Base-by-base conservation (phyloP, 2,888 invertebrate genomes). In the Nycteola revayana region DNA sequence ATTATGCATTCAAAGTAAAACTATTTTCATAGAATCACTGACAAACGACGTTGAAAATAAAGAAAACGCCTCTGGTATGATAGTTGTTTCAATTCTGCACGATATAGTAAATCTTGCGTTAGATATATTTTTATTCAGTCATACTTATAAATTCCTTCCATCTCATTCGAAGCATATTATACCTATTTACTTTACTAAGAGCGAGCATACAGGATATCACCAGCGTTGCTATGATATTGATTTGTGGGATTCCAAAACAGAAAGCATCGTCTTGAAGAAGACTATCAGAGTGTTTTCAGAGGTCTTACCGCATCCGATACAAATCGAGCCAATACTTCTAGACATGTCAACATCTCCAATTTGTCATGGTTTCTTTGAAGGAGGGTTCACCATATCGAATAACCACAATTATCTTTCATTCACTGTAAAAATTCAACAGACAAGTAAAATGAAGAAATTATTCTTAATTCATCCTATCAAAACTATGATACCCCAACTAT, bases 221-320 rank as follows among this genome's bases (percentile, higher is more conserved):
- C 81, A 86, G 29, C 52, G 58, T 33, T 71, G 59, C 35, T 87
- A 77, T 42, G 69, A 78, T 38, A 50, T 85, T 11, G 53, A 71
- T 28, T 70, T 83, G 38, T 57, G 43, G 29, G 66, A 79, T 28
- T 41, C 57, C 7, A 29, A 57, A 17, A 69, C 70, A 5, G 52
- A 70, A 9, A 41, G 56, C 9, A 29, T 66, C 1, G 25, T 71
- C 7, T 41, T 63, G 6, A 70, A 50, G 2, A 80, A 73, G 65
- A 66, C 57, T 4, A 32, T 71, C 0, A 73, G 61, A 53, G 51
- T 87, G 7, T 79, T 69, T 33, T 75, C 75, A 8, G 80, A 85
- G 56, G 60, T 78, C 32, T 49, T 82, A 26, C 67, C 76, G 3
- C 68, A 79, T 59, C 85, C 86, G 7, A 53, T 87, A 36, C 36